These are phyloP conservation scores for Sciurus vulgaris DNA, from an alignment of 2,797 vertebrate species.

Conservation along the genomic window DNA sequence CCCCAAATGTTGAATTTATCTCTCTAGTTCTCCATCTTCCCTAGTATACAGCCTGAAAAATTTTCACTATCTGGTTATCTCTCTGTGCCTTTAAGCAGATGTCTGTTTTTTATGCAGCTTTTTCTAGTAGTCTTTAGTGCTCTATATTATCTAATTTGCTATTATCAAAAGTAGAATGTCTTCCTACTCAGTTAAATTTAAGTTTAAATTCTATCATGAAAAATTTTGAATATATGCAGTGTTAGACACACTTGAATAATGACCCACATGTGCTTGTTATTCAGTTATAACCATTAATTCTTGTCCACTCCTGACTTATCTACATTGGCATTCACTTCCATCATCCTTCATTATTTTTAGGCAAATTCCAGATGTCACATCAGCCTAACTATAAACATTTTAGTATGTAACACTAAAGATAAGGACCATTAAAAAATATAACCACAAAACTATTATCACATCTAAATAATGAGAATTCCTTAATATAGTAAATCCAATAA, in stretches of 20 bases:
- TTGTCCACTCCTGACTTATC: not conserved
- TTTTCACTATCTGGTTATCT: not conserved
- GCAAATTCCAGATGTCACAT: conserved; percentile 14
- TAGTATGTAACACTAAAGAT: conserved; percentile 31
- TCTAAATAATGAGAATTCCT: conserved; percentile 52
- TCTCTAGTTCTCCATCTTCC: not conserved
- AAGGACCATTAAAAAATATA: not conserved
- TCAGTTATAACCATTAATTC: not conserved
- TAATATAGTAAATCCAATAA: not conserved
- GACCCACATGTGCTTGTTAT: not conserved
- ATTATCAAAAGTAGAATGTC: not conserved
- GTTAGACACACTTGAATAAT: not conserved
- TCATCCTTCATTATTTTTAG: conserved; percentile 43
- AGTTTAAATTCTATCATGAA: not conserved
- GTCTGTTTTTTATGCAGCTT: not conserved
- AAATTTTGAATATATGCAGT: conserved; percentile 8
- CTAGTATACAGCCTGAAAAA: not conserved
- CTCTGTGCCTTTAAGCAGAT: not conserved
- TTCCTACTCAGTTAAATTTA: not conserved
- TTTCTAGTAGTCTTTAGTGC: not conserved
- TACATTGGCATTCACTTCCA: not conserved
- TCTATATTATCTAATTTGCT: conserved; percentile 31
- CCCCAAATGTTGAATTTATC: not conserved
- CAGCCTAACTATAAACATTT: conserved; percentile 21
- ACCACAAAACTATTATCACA: not conserved